Evolutionary conservation across 2,888 invertebrate genomes (phyloP), one percentile per base, ranked within the genome.

Genomic region (Drosophila quinaria): DNA sequence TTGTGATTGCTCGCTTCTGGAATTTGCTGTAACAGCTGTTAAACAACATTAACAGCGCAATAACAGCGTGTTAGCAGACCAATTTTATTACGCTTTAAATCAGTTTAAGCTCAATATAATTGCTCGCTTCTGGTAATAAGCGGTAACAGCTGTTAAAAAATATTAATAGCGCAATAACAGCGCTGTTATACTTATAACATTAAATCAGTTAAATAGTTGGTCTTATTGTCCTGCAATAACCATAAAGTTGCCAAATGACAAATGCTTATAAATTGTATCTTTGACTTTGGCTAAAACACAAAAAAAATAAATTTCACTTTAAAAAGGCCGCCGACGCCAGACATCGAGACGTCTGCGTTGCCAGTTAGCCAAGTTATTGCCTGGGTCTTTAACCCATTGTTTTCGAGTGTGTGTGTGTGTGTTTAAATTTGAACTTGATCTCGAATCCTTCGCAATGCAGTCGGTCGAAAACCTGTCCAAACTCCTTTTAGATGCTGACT

Each of bases 241-340:
- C 47, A 72, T 59, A 58, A 72, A 63, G 19, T 49, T 58, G 60
- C 55, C 59, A 41, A 31, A 35, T 29, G 49, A 15, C 63, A 55
- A 41, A 41, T 56, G 13, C n/a, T 19, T 19, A 49, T 15, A 39
- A 19, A 51, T 69, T 35, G 59, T 50, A 37, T 35, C 59, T 29
- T 33, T 42, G 31, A 17, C 29, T 17, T 41, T 42, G 9, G 47
- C 17, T 29, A 22, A 46, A 46, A 19, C 19, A 22, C 15, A 42
- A 59, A 44, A 49, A 44, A 25, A 5, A 22, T 52, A 52, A 17
- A 47, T 42, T 73, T 74, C 58, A 54, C 84, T 84, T 84, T 84
- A 86, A 85, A 83, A 69, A 74, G 54, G 64, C 86, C 86, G 84
- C 81, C 84, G 81, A 65, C 73, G 78, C 76, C 85, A 85, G 84